Evolutionary conservation across 2,888 invertebrate species (phyloP).

Genomic region (Andricus curvator): DNA sequence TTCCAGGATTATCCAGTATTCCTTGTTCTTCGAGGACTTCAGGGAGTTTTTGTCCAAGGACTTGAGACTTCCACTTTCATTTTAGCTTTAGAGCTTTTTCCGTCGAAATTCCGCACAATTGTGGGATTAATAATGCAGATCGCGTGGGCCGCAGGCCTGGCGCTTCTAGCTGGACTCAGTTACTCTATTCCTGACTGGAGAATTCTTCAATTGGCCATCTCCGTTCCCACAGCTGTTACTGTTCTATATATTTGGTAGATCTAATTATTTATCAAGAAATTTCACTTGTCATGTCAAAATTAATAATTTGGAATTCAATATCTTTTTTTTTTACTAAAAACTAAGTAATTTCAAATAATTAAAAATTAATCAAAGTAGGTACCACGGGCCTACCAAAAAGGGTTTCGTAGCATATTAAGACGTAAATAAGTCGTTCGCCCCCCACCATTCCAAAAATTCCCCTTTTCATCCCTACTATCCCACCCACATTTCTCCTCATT

Average conservation of each 20-base stretch:
- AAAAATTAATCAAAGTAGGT: no score
- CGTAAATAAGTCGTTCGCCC: no score
- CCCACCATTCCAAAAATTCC: no score
- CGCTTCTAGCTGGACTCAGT: conserved; percentile 76
- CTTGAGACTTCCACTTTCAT: conserved; percentile 79
- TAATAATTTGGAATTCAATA: background rate
- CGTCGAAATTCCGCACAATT: conserved; percentile 77
- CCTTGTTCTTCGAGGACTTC: conserved; percentile 74
- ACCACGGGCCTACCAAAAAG: no score
- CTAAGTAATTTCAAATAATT: background rate
- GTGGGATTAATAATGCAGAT: conserved; percentile 79
- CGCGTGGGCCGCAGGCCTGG: conserved; percentile 78
- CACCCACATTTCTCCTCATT: no score
- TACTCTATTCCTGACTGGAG: conserved; percentile 80
- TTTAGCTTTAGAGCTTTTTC: conserved; percentile 79
- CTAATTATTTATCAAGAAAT: background rate
- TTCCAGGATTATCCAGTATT: conserved; percentile 72
- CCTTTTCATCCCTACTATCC: no score
- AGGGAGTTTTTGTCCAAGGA: conserved; percentile 79
- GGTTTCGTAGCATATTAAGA: no score
- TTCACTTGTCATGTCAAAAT: background rate
- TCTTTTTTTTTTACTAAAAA: background rate
- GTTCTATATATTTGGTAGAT: conserved; percentile 76
- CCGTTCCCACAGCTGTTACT: conserved; percentile 78
- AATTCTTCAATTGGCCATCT: conserved; percentile 79